A percentile compares a stretch with the other conserved stretches of the same genome.
phyloP scores from a whole-genome alignment of 2,797 vertebrate genomes.

The Pachyuromys duprasi region DNA sequence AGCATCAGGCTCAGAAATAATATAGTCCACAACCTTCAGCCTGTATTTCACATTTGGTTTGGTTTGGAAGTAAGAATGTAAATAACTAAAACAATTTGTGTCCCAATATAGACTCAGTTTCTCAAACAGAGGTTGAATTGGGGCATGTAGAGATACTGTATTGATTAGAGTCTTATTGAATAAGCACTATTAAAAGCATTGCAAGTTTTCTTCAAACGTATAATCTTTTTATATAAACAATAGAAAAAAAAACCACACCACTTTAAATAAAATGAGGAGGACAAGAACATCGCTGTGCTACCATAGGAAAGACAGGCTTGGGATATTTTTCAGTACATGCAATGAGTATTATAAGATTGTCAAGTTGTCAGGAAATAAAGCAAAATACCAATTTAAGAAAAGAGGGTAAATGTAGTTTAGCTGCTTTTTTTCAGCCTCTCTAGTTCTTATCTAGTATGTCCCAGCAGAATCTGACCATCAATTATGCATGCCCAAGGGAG shows the following conservation, averaged over 20 bases:
- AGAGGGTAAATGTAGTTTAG: constrained; percentile 46
- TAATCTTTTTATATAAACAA: neutral
- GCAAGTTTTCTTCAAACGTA: neutral
- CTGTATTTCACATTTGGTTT: neutral
- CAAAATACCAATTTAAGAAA: constrained; percentile 35
- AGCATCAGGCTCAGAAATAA: neutral
- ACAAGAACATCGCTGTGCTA: neutral
- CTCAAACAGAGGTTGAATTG: neutral
- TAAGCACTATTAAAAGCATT: neutral
- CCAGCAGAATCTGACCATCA: constrained; percentile 18
- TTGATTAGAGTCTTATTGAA: neutral
- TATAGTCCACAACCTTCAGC: neutral
- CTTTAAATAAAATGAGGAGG: neutral
- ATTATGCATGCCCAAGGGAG: constrained; percentile 17
- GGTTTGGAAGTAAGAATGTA: neutral
- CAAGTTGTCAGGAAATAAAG: constrained; percentile 17
- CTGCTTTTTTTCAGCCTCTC: constrained; percentile 4
- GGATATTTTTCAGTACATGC: neutral
- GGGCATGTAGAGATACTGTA: neutral
- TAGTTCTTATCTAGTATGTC: neutral
- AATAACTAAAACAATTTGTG: neutral
- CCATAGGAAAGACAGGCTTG: neutral
- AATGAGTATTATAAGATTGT: neutral
- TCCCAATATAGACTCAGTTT: neutral
- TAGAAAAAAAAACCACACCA: neutral